Evolutionary conservation across 35 echinoderm and acorn worm species (phyloP).

Genomic region (Patiria miniata): DNA sequence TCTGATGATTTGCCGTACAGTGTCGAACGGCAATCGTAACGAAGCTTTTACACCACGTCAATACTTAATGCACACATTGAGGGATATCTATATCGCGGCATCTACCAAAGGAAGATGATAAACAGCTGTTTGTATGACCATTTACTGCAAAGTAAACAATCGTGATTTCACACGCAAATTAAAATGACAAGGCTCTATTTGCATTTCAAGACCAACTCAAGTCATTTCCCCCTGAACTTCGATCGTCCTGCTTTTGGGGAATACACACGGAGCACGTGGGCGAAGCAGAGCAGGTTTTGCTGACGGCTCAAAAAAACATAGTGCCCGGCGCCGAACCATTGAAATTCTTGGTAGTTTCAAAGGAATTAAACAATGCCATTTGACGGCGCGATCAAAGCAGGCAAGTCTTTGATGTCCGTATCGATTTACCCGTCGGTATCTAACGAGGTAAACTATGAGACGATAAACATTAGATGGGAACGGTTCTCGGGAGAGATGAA

Average conservation of each 20-base stretch:
- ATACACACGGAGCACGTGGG: too few species aligned
- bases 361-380: conserved; percentile 26
- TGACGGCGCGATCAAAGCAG: conserved; percentile 8
- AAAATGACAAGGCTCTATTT: background rate
- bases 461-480: background rate
- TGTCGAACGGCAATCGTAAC: too few species aligned
- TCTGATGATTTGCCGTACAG: too few species aligned
- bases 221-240: too few species aligned
- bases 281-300: background rate
- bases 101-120: background rate
- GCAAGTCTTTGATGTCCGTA: background rate
- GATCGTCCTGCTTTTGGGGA: too few species aligned
- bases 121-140: background rate
- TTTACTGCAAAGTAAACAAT: conserved; percentile 14
- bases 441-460: conserved; percentile 6
- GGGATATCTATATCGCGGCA: conserved; percentile 9
- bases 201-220: too few species aligned
- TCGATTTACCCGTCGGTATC: background rate
- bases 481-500: background rate
- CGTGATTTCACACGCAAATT: background rate
- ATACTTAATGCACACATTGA: background rate
- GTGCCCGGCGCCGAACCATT: background rate
- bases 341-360: background rate
- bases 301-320: background rate
- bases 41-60: background rate